A percentile compares a stretch with the other conserved stretches of the same genome.
phyloP scores from a whole-genome alignment of 2,888 invertebrate species.

The Eilema griseolum region DNA sequence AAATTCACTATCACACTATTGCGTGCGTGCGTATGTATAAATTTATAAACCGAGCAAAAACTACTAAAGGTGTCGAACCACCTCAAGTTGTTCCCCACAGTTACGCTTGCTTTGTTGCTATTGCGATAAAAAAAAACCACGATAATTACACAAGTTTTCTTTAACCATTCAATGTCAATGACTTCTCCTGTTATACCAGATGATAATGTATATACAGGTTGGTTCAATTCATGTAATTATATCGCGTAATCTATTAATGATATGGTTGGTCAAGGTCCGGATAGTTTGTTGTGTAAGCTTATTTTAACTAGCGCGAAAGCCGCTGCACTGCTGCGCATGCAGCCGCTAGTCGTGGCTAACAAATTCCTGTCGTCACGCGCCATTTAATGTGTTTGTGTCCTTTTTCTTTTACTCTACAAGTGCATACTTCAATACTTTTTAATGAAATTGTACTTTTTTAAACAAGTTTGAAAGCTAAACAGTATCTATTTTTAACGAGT shows the following conservation, averaged over 20 bases:
- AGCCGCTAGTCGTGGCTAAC: background rate
- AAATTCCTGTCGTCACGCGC: background rate
- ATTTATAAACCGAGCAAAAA: slow-evolving; percentile 8
- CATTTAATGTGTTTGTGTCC: background rate
- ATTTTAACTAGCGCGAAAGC: background rate
- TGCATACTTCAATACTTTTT: background rate
- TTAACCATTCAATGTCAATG: slow-evolving; percentile 17
- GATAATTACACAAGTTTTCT: slow-evolving; percentile 15
- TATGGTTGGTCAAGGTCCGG: background rate
- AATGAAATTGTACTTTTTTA: background rate
- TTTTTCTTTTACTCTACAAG: background rate
- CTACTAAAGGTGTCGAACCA: slow-evolving; percentile 7
- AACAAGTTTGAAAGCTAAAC: background rate
- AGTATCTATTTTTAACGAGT: no score
- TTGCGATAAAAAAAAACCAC: slow-evolving; percentile 17
- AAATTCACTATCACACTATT: background rate
- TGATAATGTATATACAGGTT: background rate
- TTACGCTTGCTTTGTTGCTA: slow-evolving; percentile 19
- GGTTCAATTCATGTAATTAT: slow-evolving; percentile 4
- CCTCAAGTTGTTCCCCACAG: slow-evolving; percentile 9
- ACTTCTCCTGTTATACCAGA: slow-evolving; percentile 8
- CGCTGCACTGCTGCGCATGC: background rate
- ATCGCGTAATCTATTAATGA: background rate
- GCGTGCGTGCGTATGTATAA: background rate
- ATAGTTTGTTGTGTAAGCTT: background rate